Evolutionary conservation across 2,888 invertebrate genomes (phyloP).

Genomic region (Agrilus biguttatus): DNA sequence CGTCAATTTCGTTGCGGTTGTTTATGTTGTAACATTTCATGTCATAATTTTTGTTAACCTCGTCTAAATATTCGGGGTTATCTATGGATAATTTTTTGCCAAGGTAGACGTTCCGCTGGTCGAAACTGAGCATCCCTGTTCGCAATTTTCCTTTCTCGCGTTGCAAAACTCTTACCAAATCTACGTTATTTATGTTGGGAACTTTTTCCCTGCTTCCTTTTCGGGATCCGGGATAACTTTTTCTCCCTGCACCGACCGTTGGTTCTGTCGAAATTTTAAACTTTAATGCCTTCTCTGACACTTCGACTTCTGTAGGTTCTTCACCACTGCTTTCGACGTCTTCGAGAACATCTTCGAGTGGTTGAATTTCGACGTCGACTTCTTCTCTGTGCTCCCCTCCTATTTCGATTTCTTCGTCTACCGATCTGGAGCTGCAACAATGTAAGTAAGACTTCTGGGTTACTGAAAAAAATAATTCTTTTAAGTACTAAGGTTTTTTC

Average conservation of each 20-base stretch:
- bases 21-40: conserved; percentile 19
- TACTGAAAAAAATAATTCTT: not conserved
- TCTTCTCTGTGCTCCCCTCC: conserved; percentile 30
- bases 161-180: conserved; percentile 33
- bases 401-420: conserved; percentile 17
- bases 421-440: conserved; percentile 32
- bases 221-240: conserved; percentile 52
- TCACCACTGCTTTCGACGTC: conserved; percentile 48
- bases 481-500: not conserved
- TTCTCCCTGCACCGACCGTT: conserved; percentile 33
- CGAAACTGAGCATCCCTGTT: conserved; percentile 26
- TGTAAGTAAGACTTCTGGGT: not conserved
- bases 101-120: conserved; percentile 15
- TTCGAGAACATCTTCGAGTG: conserved; percentile 38
- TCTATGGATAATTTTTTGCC: conserved; percentile 29
- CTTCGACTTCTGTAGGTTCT: conserved; percentile 57
- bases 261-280: conserved; percentile 64
- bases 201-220: conserved; percentile 52
- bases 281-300: conserved; percentile 59
- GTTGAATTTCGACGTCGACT: conserved; percentile 20
- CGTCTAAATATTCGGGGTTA: conserved; percentile 27
- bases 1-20: conserved; percentile 10
- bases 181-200: conserved; percentile 29
- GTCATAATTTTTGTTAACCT: conserved; percentile 24
- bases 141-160: conserved; percentile 29